Evolutionary conservation across 2,113 vertebrate genomes (phyloP).

Genomic region (Aramus guarauna): DNA sequence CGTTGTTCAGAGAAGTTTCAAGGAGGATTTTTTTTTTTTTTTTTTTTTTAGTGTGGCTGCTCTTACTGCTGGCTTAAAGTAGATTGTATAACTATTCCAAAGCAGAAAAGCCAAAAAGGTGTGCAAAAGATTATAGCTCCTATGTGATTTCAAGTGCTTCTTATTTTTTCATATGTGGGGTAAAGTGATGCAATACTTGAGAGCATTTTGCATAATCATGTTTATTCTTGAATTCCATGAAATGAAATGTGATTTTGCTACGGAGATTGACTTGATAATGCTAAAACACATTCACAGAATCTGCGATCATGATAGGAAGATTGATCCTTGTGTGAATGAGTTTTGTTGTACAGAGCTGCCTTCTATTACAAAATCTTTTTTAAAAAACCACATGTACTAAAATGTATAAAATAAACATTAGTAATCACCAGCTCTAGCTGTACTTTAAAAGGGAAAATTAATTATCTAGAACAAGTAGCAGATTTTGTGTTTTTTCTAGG

Average conservation of each 20-base stretch:
- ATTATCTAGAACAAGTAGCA: background rate
- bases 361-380: background rate
- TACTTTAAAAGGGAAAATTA: background rate
- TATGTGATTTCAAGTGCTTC: background rate
- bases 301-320: background rate
- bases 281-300: background rate
- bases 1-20: background rate
- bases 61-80: background rate
- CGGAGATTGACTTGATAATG: background rate
- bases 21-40: rapidly evolving
- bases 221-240: background rate
- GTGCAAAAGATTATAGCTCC: background rate
- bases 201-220: background rate
- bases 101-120: background rate
- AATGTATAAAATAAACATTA: background rate
- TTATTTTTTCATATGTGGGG: background rate
- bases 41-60: background rate
- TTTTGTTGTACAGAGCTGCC: background rate
- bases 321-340: background rate
- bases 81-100: background rate
- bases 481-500: background rate
- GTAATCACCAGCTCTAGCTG: background rate
- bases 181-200: rapidly evolving
- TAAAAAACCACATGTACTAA: background rate
- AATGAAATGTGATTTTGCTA: background rate